Conservation (phyloP, 2,797 vertebrate species). For the Amniataba percoides region DNA sequence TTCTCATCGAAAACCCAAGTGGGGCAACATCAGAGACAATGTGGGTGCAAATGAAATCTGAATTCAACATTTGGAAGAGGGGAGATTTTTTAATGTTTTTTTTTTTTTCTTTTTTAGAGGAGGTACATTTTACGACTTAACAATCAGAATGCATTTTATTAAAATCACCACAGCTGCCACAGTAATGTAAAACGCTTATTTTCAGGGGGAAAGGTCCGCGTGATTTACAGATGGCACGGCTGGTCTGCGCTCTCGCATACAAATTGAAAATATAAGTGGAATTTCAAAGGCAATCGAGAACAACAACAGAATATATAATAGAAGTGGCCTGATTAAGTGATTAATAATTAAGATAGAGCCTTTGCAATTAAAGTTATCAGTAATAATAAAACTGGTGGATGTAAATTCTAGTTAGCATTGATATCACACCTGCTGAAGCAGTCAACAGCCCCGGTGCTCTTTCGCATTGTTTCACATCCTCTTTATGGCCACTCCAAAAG, state of each 20-base stretch:
- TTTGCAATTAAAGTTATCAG: slow-evolving; percentile 67
- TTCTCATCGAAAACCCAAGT: slow-evolving; percentile 69
- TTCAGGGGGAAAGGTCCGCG: slow-evolving; percentile 19
- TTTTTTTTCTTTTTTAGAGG: slow-evolving; percentile 12
- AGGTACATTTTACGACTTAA: slow-evolving; percentile 45
- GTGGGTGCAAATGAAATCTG: slow-evolving; percentile 49
- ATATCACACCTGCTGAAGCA: slow-evolving; percentile 56
- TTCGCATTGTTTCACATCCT: slow-evolving; percentile 52
- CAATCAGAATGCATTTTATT: slow-evolving; percentile 44
- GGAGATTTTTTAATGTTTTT: background rate
- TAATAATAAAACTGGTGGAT: slow-evolving; percentile 43
- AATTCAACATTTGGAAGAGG: slow-evolving; percentile 49
- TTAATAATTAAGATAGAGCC: slow-evolving; percentile 64
- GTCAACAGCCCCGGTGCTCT: slow-evolving; percentile 26
- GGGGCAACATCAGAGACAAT: slow-evolving; percentile 66
- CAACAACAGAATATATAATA: slow-evolving; percentile 48
- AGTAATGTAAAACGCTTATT: slow-evolving; percentile 39
- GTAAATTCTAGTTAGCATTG: slow-evolving; percentile 33
- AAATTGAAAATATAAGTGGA: slow-evolving; percentile 60
- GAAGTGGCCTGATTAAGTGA: slow-evolving; percentile 49
- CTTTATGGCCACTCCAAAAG: slow-evolving; percentile 42
- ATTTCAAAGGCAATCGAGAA: slow-evolving; percentile 34
- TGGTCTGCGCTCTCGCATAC: slow-evolving; percentile 48
- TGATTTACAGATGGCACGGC: slow-evolving; percentile 35
- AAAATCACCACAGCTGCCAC: slow-evolving; percentile 40